phyloP scores from a whole-genome alignment of 2,888 invertebrate genomes.

The Sphaerophoria rueppellii region DNA sequence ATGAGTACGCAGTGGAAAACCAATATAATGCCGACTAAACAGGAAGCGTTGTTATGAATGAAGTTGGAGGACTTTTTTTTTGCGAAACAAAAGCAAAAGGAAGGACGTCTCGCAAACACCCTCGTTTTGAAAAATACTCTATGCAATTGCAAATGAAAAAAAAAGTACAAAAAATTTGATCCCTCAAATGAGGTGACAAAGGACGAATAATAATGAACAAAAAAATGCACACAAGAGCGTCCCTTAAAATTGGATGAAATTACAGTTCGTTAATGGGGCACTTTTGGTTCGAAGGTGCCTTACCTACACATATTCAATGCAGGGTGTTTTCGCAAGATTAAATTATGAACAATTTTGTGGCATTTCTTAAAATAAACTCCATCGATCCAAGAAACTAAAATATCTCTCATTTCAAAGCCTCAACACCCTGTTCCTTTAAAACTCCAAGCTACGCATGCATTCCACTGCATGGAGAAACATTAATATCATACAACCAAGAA shows the following conservation, averaged over 20 bases:
- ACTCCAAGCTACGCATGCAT: slow-evolving; percentile 38
- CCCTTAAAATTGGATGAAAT: slow-evolving; percentile 73
- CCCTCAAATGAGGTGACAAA: slow-evolving; percentile 41
- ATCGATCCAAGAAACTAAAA: too few relatives aligned
- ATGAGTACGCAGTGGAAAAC: slow-evolving; percentile 21
- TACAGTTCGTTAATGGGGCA: slow-evolving; percentile 71
- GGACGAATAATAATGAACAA: slow-evolving; percentile 46
- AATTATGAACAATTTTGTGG: too few relatives aligned
- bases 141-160: slow-evolving; percentile 29
- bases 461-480: slow-evolving; percentile 59
- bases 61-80: slow-evolving; percentile 24
- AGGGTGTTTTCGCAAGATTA: background rate
- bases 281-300: slow-evolving; percentile 49
- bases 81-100: background rate
- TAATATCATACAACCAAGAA: slow-evolving; percentile 30
- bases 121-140: slow-evolving; percentile 23
- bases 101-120: slow-evolving; percentile 23
- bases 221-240: slow-evolving; percentile 52
- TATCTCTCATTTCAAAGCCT: too few relatives aligned
- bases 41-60: slow-evolving; percentile 62
- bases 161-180: slow-evolving; percentile 42
- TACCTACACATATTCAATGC: background rate
- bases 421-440: slow-evolving; percentile 7
- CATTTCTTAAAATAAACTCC: too few relatives aligned
- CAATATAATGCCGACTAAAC: slow-evolving; percentile 26